Percentiles rank a stretch among this genome's conserved stretches.
Evolutionary conservation across 2,113 vertebrate genomes (phyloP).

Genomic region (Odontesthes bonariensis): DNA sequence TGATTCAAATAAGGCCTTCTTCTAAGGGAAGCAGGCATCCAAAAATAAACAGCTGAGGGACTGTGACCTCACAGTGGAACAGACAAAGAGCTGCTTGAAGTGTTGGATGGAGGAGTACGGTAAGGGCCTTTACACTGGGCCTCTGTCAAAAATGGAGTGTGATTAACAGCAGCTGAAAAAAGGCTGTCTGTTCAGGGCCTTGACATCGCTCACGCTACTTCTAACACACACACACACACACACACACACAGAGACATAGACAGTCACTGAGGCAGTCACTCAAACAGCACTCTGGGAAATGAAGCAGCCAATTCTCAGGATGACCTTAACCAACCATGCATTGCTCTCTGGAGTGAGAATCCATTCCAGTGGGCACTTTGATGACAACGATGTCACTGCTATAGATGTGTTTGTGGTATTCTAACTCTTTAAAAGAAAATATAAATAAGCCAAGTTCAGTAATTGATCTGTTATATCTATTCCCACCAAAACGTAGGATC

Average conservation of each 20-base stretch:
- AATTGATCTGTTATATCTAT: slow-evolving; percentile 12
- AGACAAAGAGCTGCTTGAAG: slow-evolving; percentile 20
- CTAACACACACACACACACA: slow-evolving; percentile 33
- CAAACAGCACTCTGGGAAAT: slow-evolving; percentile 73
- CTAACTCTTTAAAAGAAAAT: slow-evolving; percentile 31
- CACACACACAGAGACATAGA: slow-evolving; percentile 23
- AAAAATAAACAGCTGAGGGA: slow-evolving; percentile 12
- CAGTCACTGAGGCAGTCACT: slow-evolving; percentile 47
- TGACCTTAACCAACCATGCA: slow-evolving; percentile 64
- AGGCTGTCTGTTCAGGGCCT: slow-evolving; percentile 47
- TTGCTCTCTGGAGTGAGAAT: slow-evolving; percentile 45
- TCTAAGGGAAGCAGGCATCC: background rate
- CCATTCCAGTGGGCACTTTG: background rate
- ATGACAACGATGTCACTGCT: slow-evolving; percentile 12
- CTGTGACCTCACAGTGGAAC: background rate
- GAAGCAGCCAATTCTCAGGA: slow-evolving; percentile 59
- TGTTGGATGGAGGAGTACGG: slow-evolving; percentile 26
- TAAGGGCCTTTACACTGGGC: slow-evolving; percentile 21
- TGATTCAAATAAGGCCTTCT: background rate
- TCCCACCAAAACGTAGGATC: slow-evolving; percentile 1
- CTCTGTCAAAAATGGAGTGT: slow-evolving; percentile 56
- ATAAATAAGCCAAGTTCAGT: slow-evolving; percentile 25
- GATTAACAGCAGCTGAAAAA: slow-evolving; percentile 74
- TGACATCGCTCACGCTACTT: slow-evolving; percentile 59
- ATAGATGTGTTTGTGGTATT: slow-evolving; percentile 7